Evolutionary conservation across 2,797 vertebrate species (phyloP).

Genomic region (Amazona ochrocephala): DNA sequence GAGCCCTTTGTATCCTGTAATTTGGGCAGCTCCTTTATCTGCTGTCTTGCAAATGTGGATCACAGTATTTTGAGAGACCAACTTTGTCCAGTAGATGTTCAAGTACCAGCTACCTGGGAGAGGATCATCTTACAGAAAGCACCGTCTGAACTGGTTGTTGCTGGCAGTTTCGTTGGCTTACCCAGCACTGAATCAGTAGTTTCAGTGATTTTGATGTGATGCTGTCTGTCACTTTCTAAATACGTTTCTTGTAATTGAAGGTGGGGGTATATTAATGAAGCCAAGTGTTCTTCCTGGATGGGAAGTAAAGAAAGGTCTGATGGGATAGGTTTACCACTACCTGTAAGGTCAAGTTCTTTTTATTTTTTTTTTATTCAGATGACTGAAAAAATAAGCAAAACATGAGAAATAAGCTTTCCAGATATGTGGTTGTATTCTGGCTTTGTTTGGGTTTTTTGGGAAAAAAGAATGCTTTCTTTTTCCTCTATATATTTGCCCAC

Average conservation of each 20-base stretch:
- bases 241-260: not conserved
- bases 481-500: not conserved
- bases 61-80: not conserved
- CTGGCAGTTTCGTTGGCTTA: not conserved
- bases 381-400: not conserved
- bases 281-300: not conserved
- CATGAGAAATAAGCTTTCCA: not conserved
- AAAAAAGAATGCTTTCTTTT: not conserved
- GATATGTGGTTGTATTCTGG: not conserved
- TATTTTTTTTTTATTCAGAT: not conserved
- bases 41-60: not conserved
- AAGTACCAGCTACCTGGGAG: not conserved
- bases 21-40: not conserved
- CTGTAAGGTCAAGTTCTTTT: not conserved
- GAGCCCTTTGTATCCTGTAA: not conserved
- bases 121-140: not conserved
- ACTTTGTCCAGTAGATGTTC: not conserved
- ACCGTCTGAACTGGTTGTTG: not conserved
- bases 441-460: not conserved
- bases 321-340: not conserved
- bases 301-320: not conserved
- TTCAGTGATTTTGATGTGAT: not conserved
- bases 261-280: not conserved
- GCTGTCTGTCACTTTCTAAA: not conserved
- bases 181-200: not conserved